phyloP scores from a whole-genome alignment of 37 sponge, comb jelly and placozoan species.

The Halisarca cf. caerulea region DNA sequence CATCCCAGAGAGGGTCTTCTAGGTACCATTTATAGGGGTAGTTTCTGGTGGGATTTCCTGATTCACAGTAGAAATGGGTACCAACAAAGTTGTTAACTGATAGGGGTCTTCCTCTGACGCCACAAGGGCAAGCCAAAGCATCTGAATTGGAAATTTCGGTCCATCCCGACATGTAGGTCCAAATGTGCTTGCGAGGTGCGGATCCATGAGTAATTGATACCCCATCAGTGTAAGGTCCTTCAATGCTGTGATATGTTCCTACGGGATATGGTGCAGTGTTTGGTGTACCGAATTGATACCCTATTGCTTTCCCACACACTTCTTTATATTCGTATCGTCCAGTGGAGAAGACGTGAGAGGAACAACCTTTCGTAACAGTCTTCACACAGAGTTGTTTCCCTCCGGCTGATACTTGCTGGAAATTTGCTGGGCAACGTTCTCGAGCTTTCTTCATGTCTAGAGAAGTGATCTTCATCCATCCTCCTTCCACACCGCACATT shows the following conservation, averaged over 20 bases:
- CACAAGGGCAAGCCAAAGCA: neutral
- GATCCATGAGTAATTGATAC: conserved; percentile 3
- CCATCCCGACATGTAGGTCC: neutral
- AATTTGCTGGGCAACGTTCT: neutral
- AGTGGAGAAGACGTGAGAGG: neutral
- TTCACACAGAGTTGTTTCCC: neutral
- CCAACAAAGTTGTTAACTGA: neutral
- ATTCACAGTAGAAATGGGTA: conserved; percentile 15
- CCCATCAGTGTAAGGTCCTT: neutral
- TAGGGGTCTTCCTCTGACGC: neutral
- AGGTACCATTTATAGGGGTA: neutral
- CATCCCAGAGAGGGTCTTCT: conserved; percentile 21
- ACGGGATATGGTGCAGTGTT: neutral
- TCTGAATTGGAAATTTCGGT: too few species aligned
- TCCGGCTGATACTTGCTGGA: neutral
- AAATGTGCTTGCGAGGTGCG: neutral
- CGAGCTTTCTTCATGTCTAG: neutral
- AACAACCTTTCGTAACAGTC: neutral
- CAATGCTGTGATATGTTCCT: neutral
- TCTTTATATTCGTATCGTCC: neutral
- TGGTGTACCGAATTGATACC: neutral
- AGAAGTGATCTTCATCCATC: neutral
- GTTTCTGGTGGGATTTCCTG: neutral
- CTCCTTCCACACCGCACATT: neutral
- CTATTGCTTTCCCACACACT: neutral